phyloP scores from a whole-genome alignment of 2,113 vertebrate species.

The Marcusenius ussheri region DNA sequence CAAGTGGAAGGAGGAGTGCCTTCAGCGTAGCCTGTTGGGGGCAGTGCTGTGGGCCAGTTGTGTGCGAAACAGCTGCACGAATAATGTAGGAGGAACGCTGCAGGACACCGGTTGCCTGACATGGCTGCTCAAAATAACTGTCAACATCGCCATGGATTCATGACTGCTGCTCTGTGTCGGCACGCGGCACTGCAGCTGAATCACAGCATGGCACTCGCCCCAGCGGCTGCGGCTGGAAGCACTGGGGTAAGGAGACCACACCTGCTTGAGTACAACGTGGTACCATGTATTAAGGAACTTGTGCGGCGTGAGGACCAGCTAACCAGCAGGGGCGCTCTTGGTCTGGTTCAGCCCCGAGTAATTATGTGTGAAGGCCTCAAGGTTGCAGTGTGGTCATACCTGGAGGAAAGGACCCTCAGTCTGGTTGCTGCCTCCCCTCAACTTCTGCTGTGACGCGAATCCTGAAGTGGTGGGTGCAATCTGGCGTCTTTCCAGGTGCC shows the following conservation, averaged over 20 bases:
- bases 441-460: not conserved
- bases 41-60: not conserved
- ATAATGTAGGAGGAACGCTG: not conserved
- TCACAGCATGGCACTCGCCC: no score
- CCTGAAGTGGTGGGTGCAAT: not conserved
- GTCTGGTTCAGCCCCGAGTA: not conserved
- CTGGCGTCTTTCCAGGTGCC: not conserved
- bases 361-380: not conserved
- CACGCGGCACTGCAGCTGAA: no score
- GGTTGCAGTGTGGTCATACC: not conserved
- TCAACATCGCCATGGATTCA: not conserved
- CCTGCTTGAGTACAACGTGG: not conserved
- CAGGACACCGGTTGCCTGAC: not conserved
- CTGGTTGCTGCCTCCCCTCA: not conserved
- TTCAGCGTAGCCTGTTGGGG: not conserved
- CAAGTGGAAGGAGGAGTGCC: not conserved
- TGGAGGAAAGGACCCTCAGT: not conserved
- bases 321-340: not conserved
- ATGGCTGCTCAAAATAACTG: not conserved
- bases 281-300: not conserved
- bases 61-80: slow-evolving; percentile 6
- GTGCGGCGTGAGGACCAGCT: not conserved
- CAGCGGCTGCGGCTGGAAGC: not conserved
- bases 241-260: not conserved
- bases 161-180: not conserved